A percentile compares a stretch with the other conserved stretches of the same genome.
These are phyloP conservation scores for Styela plicata DNA, from an alignment of 23 tunicate species.

Conservation along the genomic window DNA sequence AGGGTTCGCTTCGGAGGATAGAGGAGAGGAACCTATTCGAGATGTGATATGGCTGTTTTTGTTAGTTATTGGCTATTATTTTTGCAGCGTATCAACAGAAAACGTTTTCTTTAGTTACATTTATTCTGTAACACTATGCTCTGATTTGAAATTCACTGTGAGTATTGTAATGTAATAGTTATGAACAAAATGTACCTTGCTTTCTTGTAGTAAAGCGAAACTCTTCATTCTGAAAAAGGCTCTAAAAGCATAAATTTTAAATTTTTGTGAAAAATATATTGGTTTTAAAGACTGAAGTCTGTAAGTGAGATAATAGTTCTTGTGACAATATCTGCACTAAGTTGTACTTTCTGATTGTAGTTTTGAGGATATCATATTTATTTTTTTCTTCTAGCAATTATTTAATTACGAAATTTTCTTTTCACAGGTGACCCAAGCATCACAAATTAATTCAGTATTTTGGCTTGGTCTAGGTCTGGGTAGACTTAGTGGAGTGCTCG, in stretches of 20 bases:
- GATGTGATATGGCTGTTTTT: conserved; percentile 33
- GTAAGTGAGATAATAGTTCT: too few relatives aligned
- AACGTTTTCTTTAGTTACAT: conserved; percentile 31
- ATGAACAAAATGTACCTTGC: too few relatives aligned
- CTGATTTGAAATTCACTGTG: conserved; percentile 35
- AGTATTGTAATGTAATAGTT: conserved; percentile 2
- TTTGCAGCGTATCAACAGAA: conserved; percentile 34
- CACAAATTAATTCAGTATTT: conserved; percentile 75
- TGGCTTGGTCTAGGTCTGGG: conserved; percentile 95
- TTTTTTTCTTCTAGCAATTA: too few relatives aligned
- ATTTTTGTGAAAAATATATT: too few relatives aligned
- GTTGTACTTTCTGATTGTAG: too few relatives aligned
- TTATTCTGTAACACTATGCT: conserved; percentile 37
- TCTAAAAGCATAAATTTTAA: not conserved
- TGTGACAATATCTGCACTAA: too few relatives aligned
- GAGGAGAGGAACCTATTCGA: conserved; percentile 40
- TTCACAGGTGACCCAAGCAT: conserved; percentile 65
- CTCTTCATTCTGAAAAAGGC: not conserved
- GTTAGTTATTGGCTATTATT: conserved; percentile 31
- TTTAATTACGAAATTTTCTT: too few relatives aligned
- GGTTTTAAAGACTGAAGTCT: too few relatives aligned
- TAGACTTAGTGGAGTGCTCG: conserved; percentile 80
- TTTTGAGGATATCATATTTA: too few relatives aligned
- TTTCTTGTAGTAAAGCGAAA: too few relatives aligned
- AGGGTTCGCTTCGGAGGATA: conserved; percentile 2